Conservation (phyloP, 2,888 invertebrate species). For the Drosophila anomalipes region DNA sequence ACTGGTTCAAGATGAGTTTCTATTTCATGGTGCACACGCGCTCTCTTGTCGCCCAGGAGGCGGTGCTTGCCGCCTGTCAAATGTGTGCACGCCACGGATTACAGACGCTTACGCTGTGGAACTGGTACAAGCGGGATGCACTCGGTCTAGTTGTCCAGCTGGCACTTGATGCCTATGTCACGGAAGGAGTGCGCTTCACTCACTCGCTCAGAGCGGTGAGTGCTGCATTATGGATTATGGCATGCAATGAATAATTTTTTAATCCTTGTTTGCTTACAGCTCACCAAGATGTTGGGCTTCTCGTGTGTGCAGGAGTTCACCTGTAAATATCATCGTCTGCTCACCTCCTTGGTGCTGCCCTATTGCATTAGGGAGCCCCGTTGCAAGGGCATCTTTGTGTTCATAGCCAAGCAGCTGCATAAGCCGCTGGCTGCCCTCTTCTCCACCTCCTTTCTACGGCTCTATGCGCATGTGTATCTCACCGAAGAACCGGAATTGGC, state of each 20-base stretch:
- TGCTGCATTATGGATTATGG: neutral
- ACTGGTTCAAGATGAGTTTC: slow-evolving; percentile 83
- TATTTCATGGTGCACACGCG: slow-evolving; percentile 81
- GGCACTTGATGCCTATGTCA: slow-evolving; percentile 76
- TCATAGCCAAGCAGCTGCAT: slow-evolving; percentile 78
- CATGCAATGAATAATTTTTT: too few relatives aligned
- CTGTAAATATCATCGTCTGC: slow-evolving; percentile 89
- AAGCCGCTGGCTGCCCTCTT: slow-evolving; percentile 87
- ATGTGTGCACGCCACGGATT: slow-evolving; percentile 81
- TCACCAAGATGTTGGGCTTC: slow-evolving; percentile 90
- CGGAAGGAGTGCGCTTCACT: slow-evolving; percentile 77
- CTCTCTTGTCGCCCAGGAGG: slow-evolving; percentile 82
- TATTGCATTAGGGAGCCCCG: slow-evolving; percentile 86
- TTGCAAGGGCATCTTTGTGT: slow-evolving; percentile 87
- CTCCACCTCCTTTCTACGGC: slow-evolving; percentile 89
- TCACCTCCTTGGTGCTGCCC: slow-evolving; percentile 89
- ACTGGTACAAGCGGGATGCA: slow-evolving; percentile 84
- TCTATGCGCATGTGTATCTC: slow-evolving; percentile 90
- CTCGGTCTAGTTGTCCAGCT: slow-evolving; percentile 79
- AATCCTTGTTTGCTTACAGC: slow-evolving; percentile 61
- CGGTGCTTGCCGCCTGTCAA: slow-evolving; percentile 80
- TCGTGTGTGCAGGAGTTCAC: slow-evolving; percentile 89
- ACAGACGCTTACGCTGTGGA: slow-evolving; percentile 82
- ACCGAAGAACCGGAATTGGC: slow-evolving; percentile 87
- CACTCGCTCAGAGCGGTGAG: slow-evolving; percentile 79